These are phyloP conservation scores for Lytechinus variegatus DNA, from an alignment of 35 echinoderm and acorn worm genomes.

Conservation along the genomic window DNA sequence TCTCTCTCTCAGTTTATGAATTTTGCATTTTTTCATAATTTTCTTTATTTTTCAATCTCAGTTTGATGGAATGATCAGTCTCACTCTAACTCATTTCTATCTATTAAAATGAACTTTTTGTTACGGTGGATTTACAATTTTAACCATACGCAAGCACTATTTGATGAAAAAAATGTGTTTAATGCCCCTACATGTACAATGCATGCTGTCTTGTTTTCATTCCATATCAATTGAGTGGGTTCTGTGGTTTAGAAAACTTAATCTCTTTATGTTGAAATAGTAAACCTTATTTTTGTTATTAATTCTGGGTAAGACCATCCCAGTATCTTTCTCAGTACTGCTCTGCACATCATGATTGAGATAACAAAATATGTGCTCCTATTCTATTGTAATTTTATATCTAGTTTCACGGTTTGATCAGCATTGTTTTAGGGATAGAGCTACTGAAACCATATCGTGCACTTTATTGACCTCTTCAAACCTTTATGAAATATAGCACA, in stretches of 20 bases:
- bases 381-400: neutral
- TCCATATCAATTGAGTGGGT: neutral
- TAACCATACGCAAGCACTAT: too few relatives aligned
- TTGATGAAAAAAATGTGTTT: neutral
- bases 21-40: too few relatives aligned
- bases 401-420: neutral
- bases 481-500: neutral
- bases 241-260: neutral
- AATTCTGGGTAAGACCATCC: neutral
- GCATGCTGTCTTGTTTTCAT: neutral
- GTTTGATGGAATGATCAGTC: too few relatives aligned
- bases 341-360: neutral
- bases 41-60: too few relatives aligned
- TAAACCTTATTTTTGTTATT: neutral
- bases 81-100: too few relatives aligned
- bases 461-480: neutral
- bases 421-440: neutral
- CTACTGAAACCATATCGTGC: neutral
- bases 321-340: neutral
- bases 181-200: neutral
- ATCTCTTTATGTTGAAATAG: constrained; percentile 3
- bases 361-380: neutral
- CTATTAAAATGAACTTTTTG: too few relatives aligned
- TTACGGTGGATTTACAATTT: too few relatives aligned
- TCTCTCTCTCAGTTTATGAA: too few relatives aligned